Evolutionary conservation across 2,113 vertebrate genomes (phyloP), one percentile per base, ranked within the genome.

Genomic region (Natator depressus): DNA sequence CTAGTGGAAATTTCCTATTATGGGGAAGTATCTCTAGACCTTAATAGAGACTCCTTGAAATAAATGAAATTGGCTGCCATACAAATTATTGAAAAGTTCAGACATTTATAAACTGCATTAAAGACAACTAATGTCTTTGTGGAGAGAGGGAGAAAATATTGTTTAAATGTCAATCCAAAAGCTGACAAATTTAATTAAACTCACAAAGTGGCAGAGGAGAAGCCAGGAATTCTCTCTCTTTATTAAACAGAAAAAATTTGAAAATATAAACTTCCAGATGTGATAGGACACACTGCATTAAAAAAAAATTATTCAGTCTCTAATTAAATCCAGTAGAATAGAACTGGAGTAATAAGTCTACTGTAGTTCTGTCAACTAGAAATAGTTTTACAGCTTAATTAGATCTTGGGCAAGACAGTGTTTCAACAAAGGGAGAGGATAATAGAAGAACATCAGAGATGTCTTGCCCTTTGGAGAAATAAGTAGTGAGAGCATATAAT

Each of bases 351-450:
- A 90, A 42, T 78, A 89, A 93, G 22, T 51, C 31, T 85, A 31
- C n/a, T 84, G 75, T 38, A 51, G 9, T 55, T 93, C 75, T 82
- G 46, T 91, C 83, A 59, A 82, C 24, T 50, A 8, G n/a, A 84
- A 91, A 84, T 22, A 89, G 5, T 4, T 54, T 91, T 84, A 80
- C 25, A 46, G n/a, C 27, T 93, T 94, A 91, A 90, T 95, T 93
- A 83, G 69, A 49, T 92, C 25, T 88, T 88, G 82, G 82, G 29
- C 27, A 84, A 69, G 51, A 79, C 6, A 65, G 42, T 85, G 31
- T 85, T 95, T 81, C 69, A 83, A 80, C 20, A 47, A 80, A 91
- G 22, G 25, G 35, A 90, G 75, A 90, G 11, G 82, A 76, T 84
- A 85, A 84, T 51, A 27, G 83, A 91, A 75, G 57, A 89, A 75